A percentile compares a stretch with the other conserved stretches of the same genome.
These are phyloP conservation scores for Hypotaenidia philippensis DNA, from an alignment of 2,797 vertebrate genomes.

Conservation along the genomic window DNA sequence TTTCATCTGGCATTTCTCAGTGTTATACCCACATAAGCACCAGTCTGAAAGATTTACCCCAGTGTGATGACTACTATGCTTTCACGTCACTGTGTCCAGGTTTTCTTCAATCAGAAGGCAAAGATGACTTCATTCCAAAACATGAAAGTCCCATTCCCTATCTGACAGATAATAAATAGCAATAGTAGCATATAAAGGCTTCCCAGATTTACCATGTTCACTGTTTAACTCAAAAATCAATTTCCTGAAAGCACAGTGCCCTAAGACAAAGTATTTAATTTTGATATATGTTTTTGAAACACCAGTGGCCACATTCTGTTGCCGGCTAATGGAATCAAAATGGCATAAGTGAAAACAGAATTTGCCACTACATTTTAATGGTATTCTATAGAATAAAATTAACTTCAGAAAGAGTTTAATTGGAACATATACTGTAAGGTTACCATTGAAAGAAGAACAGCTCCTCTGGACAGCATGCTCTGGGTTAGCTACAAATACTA, in stretches of 20 bases:
- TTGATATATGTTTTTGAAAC: constrained; percentile 1
- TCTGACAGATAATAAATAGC: constrained; percentile 1
- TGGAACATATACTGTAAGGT: background rate
- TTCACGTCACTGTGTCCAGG: accelerated
- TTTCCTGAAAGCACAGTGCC: background rate
- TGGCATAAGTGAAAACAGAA: background rate
- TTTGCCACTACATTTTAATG: background rate
- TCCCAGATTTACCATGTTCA: background rate
- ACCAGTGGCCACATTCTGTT: background rate
- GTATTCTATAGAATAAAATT: background rate
- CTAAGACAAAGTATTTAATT: constrained; percentile 19
- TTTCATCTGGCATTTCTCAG: background rate
- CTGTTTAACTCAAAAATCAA: constrained; percentile 50
- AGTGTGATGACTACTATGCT: background rate
- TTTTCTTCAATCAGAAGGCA: background rate
- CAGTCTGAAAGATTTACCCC: background rate
- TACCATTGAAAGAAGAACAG: background rate
- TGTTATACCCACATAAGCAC: background rate
- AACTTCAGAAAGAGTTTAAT: background rate
- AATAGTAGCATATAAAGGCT: background rate
- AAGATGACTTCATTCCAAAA: background rate
- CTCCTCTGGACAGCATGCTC: background rate
- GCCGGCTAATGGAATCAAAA: background rate
- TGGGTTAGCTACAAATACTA: background rate
- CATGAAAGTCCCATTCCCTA: background rate